Evolutionary conservation across 2,113 vertebrate genomes (phyloP).

Genomic region (Crotophaga sulcirostris): DNA sequence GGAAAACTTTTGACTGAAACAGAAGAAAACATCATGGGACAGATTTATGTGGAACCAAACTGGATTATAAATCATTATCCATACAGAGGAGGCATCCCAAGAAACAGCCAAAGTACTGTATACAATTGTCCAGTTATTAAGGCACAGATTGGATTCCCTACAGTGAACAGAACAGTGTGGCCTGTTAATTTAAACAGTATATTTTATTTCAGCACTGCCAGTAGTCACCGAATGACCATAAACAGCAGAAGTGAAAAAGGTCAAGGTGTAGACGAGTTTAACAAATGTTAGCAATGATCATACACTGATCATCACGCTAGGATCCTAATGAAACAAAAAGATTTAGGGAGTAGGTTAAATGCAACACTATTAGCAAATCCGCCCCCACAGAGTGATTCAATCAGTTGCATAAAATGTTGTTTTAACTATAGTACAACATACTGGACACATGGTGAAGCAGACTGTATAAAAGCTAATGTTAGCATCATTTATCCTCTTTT

Average conservation of each 20-base stretch:
- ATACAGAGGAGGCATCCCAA: background rate
- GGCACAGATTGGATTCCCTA: background rate
- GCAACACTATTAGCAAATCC: conserved; percentile 5
- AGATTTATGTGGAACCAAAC: background rate
- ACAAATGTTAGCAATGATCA: background rate
- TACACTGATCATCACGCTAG: background rate
- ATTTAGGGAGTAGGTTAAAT: background rate
- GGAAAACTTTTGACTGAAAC: background rate
- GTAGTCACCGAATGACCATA: background rate
- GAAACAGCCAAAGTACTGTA: background rate
- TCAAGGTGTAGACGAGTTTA: background rate
- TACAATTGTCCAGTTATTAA: background rate
- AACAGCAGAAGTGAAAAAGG: background rate
- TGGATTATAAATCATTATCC: background rate
- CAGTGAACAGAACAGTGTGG: background rate
- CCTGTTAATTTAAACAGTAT: background rate
- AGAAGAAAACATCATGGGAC: background rate
- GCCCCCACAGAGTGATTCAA: background rate
- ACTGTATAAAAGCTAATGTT: background rate
- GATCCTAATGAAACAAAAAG: background rate
- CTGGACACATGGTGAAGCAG: background rate
- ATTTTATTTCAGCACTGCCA: background rate
- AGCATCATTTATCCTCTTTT: background rate
- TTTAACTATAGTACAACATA: background rate
- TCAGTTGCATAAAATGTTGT: background rate